Evolutionary conservation across 2,888 invertebrate species (phyloP), one percentile per base, ranked within the genome.

Genomic region (Orchestes rusci): DNA sequence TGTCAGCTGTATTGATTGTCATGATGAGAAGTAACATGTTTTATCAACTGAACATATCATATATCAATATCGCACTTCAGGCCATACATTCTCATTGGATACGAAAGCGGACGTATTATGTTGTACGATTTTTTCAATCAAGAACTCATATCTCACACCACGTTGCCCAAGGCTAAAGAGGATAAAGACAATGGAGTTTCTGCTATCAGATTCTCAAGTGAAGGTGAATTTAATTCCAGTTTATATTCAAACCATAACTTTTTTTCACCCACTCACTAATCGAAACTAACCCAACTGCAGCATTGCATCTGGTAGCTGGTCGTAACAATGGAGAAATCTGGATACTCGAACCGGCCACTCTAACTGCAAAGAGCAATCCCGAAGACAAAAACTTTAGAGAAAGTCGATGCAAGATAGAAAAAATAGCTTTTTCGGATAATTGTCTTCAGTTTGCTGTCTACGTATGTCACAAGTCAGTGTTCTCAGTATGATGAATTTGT

Each of bases 291-390:
- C n/a, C n/a, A n/a, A n/a, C n/a, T n/a, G 20, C 49, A 76, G 78
- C 76, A 30, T 53, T 73, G 19, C 73, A 75, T 59, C 65, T 82
- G 15, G 74, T 73, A 0, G 76, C 78, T 54, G 81, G 79, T 0
- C 59, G 75, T 51, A 69, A 70, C 43, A 76, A 74, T 33, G 82
- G 82, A 1, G 68, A 72, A 45, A 39, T 82, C 17, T 66, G 78
- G 66, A 71, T 80, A 52, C 57, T 82, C 23, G 74, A 80, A 56
- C 76, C 80, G 0, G 65, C 72, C n/a, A 70, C 75, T 2, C 58
- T 80, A 23, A 68, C 69, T 15, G 70, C 75, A 3, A 51, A 72
- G 28, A 65, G 66, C 1, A 54, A 65, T n/a, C 16, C 36, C 4
- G 57, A 57, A 8, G 23, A 23, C 7, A 23, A 23, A 23, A 74